Conservation (phyloP, 2,797 vertebrate genomes). For the Triplophysa bombifrons region DNA sequence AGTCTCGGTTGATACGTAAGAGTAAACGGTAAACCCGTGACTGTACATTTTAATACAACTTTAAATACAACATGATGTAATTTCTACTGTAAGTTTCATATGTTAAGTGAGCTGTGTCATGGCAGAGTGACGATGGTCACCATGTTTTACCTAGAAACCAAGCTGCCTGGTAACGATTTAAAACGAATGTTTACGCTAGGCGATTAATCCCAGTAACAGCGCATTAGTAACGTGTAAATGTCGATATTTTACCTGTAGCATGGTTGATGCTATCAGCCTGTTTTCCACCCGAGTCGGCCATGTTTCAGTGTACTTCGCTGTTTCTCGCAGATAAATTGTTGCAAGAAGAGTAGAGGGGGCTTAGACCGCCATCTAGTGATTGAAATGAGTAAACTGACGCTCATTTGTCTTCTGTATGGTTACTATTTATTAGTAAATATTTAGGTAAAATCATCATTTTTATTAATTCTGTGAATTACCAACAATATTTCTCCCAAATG, state of each 20-base stretch:
- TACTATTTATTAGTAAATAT: no score
- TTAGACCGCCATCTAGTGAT: constrained; percentile 19
- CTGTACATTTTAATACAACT: neutral
- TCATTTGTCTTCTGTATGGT: no score
- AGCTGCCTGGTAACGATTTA: neutral
- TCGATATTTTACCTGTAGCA: constrained; percentile 40
- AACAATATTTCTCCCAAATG: no score
- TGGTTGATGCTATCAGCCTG: constrained; percentile 56
- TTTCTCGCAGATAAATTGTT: constrained; percentile 6
- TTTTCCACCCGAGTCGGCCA: constrained; percentile 74
- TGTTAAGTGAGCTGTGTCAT: neutral
- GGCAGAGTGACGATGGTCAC: neutral
- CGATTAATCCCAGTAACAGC: neutral
- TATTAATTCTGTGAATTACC: no score
- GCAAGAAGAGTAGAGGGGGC: neutral
- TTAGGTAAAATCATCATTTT: no score
- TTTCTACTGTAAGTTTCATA: constrained; percentile 1
- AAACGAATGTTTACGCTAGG: neutral
- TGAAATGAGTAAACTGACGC: neutral
- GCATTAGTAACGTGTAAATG: neutral
- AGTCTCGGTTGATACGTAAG: neutral
- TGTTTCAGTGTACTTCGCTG: constrained; percentile 67
- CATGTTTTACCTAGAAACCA: neutral
- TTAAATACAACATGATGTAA: constrained; percentile 45
- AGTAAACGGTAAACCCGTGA: neutral